These are phyloP conservation scores for Zeugodacus cucurbitae DNA, from an alignment of 1,140 invertebrate genomes.

Conservation along the genomic window DNA sequence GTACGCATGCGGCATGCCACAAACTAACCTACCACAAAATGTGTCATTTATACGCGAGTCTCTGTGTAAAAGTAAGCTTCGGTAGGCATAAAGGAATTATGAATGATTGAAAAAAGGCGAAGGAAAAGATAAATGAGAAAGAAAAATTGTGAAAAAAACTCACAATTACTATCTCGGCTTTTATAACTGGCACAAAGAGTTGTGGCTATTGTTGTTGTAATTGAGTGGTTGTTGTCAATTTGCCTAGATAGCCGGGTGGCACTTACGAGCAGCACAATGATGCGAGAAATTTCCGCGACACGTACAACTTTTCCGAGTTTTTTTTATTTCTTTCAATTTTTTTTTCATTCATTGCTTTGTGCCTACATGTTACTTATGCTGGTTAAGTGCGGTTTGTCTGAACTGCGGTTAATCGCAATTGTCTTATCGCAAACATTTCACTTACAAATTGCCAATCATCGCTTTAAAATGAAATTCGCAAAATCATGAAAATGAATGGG, in stretches of 20 bases:
- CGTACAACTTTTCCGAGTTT: neutral
- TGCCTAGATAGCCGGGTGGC: neutral
- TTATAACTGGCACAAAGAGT: neutral
- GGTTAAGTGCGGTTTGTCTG: neutral
- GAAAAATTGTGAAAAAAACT: neutral
- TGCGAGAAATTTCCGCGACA: neutral
- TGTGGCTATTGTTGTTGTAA: neutral
- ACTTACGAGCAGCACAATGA: neutral
- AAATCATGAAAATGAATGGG: neutral
- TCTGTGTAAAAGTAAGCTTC: neutral
- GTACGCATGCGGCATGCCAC: neutral
- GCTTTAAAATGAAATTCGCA: neutral
- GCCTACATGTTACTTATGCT: neutral
- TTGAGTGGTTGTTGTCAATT: neutral
- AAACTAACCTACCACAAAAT: slow-evolving; percentile 18
- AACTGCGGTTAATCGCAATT: neutral
- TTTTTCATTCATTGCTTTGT: neutral
- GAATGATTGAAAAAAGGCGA: neutral
- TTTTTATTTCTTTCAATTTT: neutral
- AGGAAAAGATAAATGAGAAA: neutral
- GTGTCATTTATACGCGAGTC: neutral
- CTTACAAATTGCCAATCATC: slow-evolving; percentile 48
- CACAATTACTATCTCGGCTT: neutral
- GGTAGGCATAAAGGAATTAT: neutral
- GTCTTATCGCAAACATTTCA: slow-evolving; percentile 44